phyloP scores from a whole-genome alignment of 2,113 vertebrate species.

The Aythya baeri region DNA sequence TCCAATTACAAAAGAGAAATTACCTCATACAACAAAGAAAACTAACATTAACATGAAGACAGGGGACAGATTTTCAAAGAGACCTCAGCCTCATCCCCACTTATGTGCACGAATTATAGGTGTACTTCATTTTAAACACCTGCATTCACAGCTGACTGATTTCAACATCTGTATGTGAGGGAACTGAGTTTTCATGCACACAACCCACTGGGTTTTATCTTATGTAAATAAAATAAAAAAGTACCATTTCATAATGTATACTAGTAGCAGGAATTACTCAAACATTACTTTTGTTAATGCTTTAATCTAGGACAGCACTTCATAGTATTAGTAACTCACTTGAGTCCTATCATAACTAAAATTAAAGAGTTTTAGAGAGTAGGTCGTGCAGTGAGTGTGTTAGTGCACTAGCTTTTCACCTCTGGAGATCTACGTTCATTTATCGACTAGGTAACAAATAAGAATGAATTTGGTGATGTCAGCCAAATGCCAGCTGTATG shows the following conservation, averaged over 20 bases:
- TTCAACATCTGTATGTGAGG: not conserved
- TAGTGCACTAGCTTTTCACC: constrained; percentile 57
- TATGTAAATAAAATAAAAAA: not conserved
- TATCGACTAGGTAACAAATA: constrained; percentile 20
- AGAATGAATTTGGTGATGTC: constrained; percentile 44
- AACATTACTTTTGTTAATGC: constrained; percentile 28
- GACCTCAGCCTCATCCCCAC: not conserved
- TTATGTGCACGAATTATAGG: not conserved
- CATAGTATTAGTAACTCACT: constrained; percentile 29
- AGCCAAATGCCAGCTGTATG: constrained; percentile 36
- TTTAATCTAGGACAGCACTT: constrained; percentile 25
- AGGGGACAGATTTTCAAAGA: not conserved
- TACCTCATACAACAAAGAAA: not conserved
- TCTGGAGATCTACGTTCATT: constrained; percentile 40
- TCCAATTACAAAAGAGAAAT: not conserved
- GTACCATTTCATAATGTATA: not conserved
- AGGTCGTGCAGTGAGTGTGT: constrained; percentile 19
- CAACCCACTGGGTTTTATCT: not conserved
- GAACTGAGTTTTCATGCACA: constrained; percentile 18
- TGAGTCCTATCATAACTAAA: not conserved
- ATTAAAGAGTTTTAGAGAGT: constrained; percentile 19
- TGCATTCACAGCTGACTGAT: not conserved
- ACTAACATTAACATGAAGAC: not conserved
- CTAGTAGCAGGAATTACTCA: not conserved
- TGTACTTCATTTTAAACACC: not conserved